Percentiles rank a stretch among this genome's conserved stretches.
These are phyloP conservation scores for Macrostomum cliftonense DNA, from an alignment of 2,888 invertebrate genomes.

Conservation along the genomic window DNA sequence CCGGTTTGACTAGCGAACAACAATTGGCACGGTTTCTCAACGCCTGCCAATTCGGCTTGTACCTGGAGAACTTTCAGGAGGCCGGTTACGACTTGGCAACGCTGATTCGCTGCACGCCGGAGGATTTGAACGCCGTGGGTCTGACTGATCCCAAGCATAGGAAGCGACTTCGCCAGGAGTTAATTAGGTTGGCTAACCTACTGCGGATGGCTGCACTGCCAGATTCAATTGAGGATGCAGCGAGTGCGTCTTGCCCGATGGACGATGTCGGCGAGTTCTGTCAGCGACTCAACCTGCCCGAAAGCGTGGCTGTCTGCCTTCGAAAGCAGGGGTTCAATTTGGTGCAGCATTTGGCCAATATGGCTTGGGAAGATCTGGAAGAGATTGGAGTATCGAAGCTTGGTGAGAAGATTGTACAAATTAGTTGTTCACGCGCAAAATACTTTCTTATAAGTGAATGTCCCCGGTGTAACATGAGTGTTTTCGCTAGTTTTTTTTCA, in stretches of 20 bases:
- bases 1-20: no score
- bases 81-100: slow-evolving; percentile 95
- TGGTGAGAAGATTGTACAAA: slow-evolving; percentile 22
- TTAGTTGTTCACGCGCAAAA: background rate
- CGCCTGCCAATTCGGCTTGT: slow-evolving; percentile 47
- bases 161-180: slow-evolving; percentile 82
- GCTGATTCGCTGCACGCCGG: slow-evolving; percentile 94
- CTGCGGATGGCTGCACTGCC: slow-evolving; percentile 53
- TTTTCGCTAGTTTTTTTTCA: no score
- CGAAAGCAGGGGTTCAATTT: no score
- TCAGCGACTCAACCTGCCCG: no score
- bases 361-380: slow-evolving; percentile 96
- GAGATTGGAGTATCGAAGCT: slow-evolving; percentile 53
- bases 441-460: background rate
- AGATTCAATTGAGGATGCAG: slow-evolving; percentile 39
- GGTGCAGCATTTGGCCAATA: slow-evolving; percentile 45
- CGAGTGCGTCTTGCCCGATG: no score
- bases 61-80: slow-evolving; percentile 51
- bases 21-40: no score
- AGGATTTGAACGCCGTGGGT: slow-evolving; percentile 52
- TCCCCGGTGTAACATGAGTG: no score
- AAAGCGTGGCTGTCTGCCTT: no score
- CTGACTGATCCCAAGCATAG: slow-evolving; percentile 93
- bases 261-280: no score
- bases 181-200: slow-evolving; percentile 51